A percentile compares a stretch with the other conserved stretches of the same genome.
Evolutionary conservation across 2,888 invertebrate genomes (phyloP).

Genomic region (Eledona agricola): DNA sequence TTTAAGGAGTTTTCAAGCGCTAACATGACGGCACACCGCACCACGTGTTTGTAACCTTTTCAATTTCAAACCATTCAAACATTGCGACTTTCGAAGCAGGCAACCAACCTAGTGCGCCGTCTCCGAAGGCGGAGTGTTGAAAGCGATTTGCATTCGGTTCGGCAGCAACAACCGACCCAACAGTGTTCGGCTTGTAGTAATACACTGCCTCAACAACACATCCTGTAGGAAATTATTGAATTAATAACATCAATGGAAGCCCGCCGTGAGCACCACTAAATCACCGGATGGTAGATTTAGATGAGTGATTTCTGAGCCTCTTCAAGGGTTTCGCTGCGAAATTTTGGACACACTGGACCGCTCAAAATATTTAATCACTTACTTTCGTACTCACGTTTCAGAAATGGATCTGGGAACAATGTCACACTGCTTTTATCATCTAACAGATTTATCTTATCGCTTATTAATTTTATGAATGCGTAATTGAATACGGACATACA

Average conservation of each 20-base stretch:
- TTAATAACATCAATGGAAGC: constrained; percentile 36
- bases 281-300: constrained; percentile 18
- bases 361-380: no score
- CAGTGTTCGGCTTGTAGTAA: constrained; percentile 5
- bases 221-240: constrained; percentile 37
- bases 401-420: no score
- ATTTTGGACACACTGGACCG: no score
- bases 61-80: constrained; percentile 2
- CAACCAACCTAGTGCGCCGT: constrained; percentile 20
- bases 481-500: no score
- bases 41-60: constrained; percentile 36
- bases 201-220: constrained; percentile 23
- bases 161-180: not conserved
- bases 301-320: constrained; percentile 3
- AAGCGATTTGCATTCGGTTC: not conserved
- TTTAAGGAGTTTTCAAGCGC: constrained; percentile 5
- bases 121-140: constrained; percentile 1
- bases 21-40: constrained; percentile 16
- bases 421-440: no score
- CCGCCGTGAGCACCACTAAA: constrained; percentile 19
- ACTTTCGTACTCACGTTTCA: no score
- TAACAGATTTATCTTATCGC: no score
- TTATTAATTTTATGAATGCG: no score
- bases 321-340: no score
- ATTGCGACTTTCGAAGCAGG: constrained; percentile 13